Percentiles rank a stretch among this genome's conserved stretches.
phyloP scores from a whole-genome alignment of 2,113 vertebrate species.

The Potamarius usumacintae region DNA sequence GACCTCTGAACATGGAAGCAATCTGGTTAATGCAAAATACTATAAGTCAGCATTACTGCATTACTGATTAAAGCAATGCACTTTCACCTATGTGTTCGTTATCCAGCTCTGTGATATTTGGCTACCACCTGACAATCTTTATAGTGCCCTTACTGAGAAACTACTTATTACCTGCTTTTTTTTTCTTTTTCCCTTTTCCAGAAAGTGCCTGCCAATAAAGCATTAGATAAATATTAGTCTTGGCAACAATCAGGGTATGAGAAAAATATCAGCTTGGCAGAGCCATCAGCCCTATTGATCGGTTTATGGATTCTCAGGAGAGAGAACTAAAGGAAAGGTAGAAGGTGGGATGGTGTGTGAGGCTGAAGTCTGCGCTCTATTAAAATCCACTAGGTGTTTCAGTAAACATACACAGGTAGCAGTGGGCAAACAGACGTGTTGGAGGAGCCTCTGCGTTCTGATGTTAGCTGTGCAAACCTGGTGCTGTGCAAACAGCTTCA shows the following conservation, averaged over 20 bases:
- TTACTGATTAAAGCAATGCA: slow-evolving; percentile 45
- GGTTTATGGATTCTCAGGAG: slow-evolving; percentile 78
- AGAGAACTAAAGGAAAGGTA: slow-evolving; percentile 47
- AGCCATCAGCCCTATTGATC: slow-evolving; percentile 71
- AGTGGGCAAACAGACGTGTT: slow-evolving; percentile 78
- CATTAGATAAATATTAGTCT: slow-evolving; percentile 83
- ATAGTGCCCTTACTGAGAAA: slow-evolving; percentile 55
- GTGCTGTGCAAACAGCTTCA: slow-evolving; percentile 80
- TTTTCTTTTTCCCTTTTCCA: slow-evolving; percentile 59
- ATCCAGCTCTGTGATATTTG: slow-evolving; percentile 48
- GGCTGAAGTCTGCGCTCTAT: slow-evolving; percentile 68
- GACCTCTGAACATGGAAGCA: slow-evolving; percentile 30
- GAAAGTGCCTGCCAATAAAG: slow-evolving; percentile 69
- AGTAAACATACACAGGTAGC: slow-evolving; percentile 83
- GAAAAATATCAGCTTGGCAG: slow-evolving; percentile 73
- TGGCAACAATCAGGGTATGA: slow-evolving; percentile 75
- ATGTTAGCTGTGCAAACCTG: slow-evolving; percentile 80
- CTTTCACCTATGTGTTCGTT: slow-evolving; percentile 51
- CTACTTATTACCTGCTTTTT: slow-evolving; percentile 36
- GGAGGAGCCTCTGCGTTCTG: slow-evolving; percentile 71
- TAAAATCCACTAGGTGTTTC: slow-evolving; percentile 80
- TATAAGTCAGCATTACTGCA: slow-evolving; percentile 47
- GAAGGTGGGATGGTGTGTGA: slow-evolving; percentile 25
- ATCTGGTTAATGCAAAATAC: slow-evolving; percentile 38
- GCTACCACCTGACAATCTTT: slow-evolving; percentile 50